Base-by-base conservation (phyloP, 2,797 vertebrate species). In the Hypotaenidia okinawae region DNA sequence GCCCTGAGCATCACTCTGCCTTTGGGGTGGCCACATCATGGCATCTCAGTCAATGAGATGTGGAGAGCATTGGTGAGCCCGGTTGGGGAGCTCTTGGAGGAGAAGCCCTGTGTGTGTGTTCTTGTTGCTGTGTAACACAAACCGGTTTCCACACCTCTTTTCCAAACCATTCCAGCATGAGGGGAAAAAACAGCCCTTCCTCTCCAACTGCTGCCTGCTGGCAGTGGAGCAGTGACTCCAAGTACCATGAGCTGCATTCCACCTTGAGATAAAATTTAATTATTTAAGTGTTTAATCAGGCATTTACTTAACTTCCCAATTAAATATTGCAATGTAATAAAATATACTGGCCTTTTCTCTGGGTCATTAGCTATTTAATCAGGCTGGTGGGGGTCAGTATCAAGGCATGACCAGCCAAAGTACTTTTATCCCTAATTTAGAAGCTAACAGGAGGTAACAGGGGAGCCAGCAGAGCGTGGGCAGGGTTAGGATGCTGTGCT, bases 241-340 rank as follows among this genome's bases (percentile, higher is more conserved):
- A 35, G 47, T 33, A 49, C 73, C 19, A 0, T 9, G 33, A 28
- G 25, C 66, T 21, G 1, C 51, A 4, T 72, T 91, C 69, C 1
- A 9, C 89, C 59, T 54, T 6, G 70, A 91, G 94, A 82, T 45
- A 28, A 63, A 73, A n/a, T 33, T 86, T 16, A 87, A 89, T 92
- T 86, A 85, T 41, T 59, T 83, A 45, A 54, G 63, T 61, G 85
- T 2, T 91, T 94, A 94, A 96, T 90, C 95, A 95, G 85, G 85
- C 89, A 16, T 84, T 85, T 32, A 10, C 52, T 84, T 30, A 47
- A 5, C 35, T 82, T 76, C 63, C 91, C 95, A 93, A 94, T 94
- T 93, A 96, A 93, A 49, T 33, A 37, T 9, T 19, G 41, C 70
- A 5, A 4, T 25, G 55, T 54, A 86, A 79, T 79, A 41, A 90